A percentile compares a stretch with the other conserved stretches of the same genome.
phyloP scores from a whole-genome alignment of 2,797 vertebrate species.

The Cirrhinus mrigala region DNA sequence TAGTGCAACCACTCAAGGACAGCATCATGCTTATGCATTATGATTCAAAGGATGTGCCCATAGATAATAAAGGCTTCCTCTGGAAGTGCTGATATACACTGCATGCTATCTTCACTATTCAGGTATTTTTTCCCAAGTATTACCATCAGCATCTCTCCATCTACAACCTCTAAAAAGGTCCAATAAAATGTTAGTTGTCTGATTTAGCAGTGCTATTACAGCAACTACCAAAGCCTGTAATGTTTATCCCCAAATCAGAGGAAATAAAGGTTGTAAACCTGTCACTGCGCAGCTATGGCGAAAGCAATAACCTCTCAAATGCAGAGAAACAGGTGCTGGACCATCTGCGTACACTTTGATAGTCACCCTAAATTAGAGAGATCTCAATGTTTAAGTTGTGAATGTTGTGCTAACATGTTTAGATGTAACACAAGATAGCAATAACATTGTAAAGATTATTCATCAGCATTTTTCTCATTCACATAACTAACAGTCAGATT shows the following conservation, averaged over 20 bases:
- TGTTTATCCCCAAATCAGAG: slow-evolving; percentile 33
- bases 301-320: slow-evolving; percentile 20
- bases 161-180: not conserved
- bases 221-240: slow-evolving; percentile 33
- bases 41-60: not conserved
- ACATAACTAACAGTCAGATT: not conserved
- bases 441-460: not conserved
- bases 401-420: slow-evolving; percentile 4
- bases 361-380: not conserved
- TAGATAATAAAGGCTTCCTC: not conserved
- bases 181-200: slow-evolving; percentile 26
- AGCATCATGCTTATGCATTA: slow-evolving; percentile 14
- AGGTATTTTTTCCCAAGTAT: not conserved
- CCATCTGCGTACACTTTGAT: slow-evolving; percentile 5
- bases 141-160: slow-evolving; percentile 33
- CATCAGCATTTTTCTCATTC: not conserved
- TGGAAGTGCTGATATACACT: not conserved
- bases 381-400: slow-evolving; percentile 7
- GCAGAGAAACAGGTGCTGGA: slow-evolving; percentile 16
- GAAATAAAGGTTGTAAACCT: slow-evolving; percentile 17
- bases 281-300: not conserved
- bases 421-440: not conserved
- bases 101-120: not conserved
- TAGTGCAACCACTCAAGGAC: not conserved
- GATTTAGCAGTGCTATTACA: slow-evolving; percentile 34